These are phyloP conservation scores for Sardina pilchardus DNA, from an alignment of 2,113 vertebrate genomes.

Conservation along the genomic window DNA sequence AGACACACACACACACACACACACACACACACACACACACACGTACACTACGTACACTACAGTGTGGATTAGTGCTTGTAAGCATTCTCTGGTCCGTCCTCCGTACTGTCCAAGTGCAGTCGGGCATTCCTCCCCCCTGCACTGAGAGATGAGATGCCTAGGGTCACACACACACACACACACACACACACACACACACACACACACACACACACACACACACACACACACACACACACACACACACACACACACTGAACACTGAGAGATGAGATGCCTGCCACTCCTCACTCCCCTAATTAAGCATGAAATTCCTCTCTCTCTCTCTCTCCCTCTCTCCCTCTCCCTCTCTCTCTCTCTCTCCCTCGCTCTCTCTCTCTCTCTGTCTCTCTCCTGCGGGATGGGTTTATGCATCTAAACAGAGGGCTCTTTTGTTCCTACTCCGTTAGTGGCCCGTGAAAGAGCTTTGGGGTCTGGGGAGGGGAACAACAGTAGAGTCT, in stretches of 20 bases:
- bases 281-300: not conserved
- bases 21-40: no score
- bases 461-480: not conserved
- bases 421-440: conserved; percentile 44
- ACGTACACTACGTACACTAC: no score
- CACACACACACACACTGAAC: no score
- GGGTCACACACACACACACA: no score
- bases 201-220: no score
- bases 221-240: no score
- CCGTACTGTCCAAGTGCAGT: not conserved
- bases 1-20: not conserved
- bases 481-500: no score
- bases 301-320: conserved; percentile 3
- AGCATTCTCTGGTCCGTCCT: not conserved
- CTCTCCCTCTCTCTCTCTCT: conserved; percentile 31
- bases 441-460: not conserved
- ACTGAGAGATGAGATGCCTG: no score
- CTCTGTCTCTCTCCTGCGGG: conserved; percentile 20
- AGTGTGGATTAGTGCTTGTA: not conserved
- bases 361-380: not conserved
- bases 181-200: no score
- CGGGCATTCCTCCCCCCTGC: not conserved
- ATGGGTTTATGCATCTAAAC: conserved; percentile 45
- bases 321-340: not conserved
- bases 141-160: no score